phyloP scores from a whole-genome alignment of 2,888 invertebrate genomes.

The Cabera pusaria region DNA sequence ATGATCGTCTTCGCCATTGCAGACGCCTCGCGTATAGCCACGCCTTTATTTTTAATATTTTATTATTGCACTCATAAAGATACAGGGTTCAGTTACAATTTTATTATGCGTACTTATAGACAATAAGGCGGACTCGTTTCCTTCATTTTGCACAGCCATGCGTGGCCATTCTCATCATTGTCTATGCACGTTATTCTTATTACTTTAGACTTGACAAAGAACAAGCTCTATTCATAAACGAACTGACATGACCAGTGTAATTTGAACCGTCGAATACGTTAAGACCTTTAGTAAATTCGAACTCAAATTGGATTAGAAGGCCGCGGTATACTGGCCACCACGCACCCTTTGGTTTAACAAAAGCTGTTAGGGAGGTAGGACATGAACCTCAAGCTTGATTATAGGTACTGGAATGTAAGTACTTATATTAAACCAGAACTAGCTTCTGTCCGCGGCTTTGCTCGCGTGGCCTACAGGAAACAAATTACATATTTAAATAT shows the following conservation, averaged over 20 bases:
- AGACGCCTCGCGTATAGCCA: too few species aligned
- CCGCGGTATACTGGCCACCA: slow-evolving; percentile 41
- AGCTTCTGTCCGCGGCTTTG: too few species aligned
- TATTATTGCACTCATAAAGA: too few species aligned
- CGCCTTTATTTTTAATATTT: too few species aligned
- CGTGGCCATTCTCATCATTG: slow-evolving; percentile 37
- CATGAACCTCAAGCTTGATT: slow-evolving; percentile 12
- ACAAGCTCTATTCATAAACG: slow-evolving; percentile 43
- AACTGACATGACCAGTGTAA: slow-evolving; percentile 41
- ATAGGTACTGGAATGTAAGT: too few species aligned
- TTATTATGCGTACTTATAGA: too few species aligned
- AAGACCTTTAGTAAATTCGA: slow-evolving; percentile 17
- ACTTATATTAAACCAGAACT: too few species aligned
- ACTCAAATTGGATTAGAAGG: slow-evolving; percentile 41
- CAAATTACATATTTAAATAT: too few species aligned
- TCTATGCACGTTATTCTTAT: slow-evolving; percentile 35
- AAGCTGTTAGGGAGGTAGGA: slow-evolving; percentile 26
- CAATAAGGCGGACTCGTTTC: too few species aligned
- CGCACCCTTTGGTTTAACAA: slow-evolving; percentile 48
- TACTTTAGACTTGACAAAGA: slow-evolving; percentile 44
- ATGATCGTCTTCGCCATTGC: too few species aligned
- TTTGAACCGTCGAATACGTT: slow-evolving; percentile 35
- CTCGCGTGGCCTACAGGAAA: too few species aligned
- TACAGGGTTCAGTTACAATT: too few species aligned
- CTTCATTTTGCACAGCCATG: slow-evolving; percentile 31